Evolutionary conservation across 2,797 vertebrate species (phyloP).

Genomic region (Lagodon rhomboides): DNA sequence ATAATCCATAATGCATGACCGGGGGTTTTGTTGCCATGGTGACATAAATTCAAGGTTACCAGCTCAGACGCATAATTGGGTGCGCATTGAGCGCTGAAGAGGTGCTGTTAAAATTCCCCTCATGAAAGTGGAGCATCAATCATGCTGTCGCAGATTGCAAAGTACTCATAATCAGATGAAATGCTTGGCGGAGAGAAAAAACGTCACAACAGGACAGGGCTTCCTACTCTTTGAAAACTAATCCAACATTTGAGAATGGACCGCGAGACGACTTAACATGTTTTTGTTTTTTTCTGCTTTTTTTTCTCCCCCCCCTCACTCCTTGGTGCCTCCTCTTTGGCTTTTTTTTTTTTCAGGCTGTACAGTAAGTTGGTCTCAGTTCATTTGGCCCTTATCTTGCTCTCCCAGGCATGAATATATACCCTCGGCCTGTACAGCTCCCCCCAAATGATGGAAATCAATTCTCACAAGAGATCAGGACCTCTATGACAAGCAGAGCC

Average conservation of each 20-base stretch:
- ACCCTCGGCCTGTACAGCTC: constrained; percentile 69
- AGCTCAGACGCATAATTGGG: constrained; percentile 99
- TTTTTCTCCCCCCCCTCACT: constrained; percentile 31
- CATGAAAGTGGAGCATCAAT: constrained; percentile 98
- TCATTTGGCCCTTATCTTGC: constrained; percentile 84
- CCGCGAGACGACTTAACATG: constrained; percentile 54
- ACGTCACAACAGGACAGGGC: constrained; percentile 87
- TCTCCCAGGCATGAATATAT: constrained; percentile 80
- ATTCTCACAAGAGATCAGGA: constrained; percentile 87
- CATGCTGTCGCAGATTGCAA: constrained; percentile 95
- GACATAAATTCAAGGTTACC: constrained; percentile 99
- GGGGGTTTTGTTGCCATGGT: constrained; percentile 97
- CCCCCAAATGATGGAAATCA: constrained; percentile 87
- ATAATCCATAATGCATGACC: constrained; percentile 99
- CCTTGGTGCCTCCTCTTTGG: constrained; percentile 16
- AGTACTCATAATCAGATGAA: constrained; percentile 96
- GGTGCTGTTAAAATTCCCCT: constrained; percentile 99
- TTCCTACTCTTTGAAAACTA: constrained; percentile 72
- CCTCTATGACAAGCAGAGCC: constrained; percentile 83
- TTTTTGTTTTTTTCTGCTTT: constrained; percentile 39
- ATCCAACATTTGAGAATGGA: constrained; percentile 64
- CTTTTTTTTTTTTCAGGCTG: constrained; percentile 31
- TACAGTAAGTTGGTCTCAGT: constrained; percentile 80
- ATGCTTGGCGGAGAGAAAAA: constrained; percentile 88
- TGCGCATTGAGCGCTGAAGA: constrained; percentile 95